Percentiles rank a stretch among this genome's conserved stretches.
Evolutionary conservation across 1,140 invertebrate genomes (phyloP).

Genomic region (Eciton burchellii): DNA sequence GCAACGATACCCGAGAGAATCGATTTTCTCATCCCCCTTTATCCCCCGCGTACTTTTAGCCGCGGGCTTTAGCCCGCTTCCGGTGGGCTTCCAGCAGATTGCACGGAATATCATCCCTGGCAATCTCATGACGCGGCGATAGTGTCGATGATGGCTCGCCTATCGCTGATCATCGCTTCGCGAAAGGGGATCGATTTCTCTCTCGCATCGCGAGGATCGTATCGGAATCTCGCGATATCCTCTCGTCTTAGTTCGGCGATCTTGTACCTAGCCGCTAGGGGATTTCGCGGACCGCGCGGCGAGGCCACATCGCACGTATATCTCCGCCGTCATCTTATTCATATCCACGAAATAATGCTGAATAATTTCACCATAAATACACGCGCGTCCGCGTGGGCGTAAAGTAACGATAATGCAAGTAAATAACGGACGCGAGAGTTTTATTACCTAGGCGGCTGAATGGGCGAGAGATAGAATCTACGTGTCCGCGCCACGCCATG

Average conservation of each 20-base stretch:
- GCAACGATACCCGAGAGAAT: slow-evolving; percentile 30
- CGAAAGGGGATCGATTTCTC: slow-evolving; percentile 17
- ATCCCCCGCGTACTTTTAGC: slow-evolving; percentile 27
- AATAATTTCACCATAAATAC: slow-evolving; percentile 84
- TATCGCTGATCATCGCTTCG: background rate
- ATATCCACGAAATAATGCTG: slow-evolving; percentile 83
- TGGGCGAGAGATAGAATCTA: slow-evolving; percentile 83
- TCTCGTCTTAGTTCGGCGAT: background rate
- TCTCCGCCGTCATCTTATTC: slow-evolving; percentile 77
- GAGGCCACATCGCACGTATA: slow-evolving; percentile 58
- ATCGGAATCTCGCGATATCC: slow-evolving; percentile 7
- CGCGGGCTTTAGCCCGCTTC: slow-evolving; percentile 33
- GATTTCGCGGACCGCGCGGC: slow-evolving; percentile 50
- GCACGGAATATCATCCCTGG: slow-evolving; percentile 24
- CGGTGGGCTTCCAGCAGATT: slow-evolving; percentile 46
- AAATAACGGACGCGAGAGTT: slow-evolving; percentile 84
- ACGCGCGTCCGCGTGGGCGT: slow-evolving; percentile 80
- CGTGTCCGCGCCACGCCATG: slow-evolving; percentile 70
- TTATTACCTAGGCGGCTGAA: slow-evolving; percentile 83
- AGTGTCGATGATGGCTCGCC: slow-evolving; percentile 40
- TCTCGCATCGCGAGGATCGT: background rate
- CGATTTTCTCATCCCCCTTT: slow-evolving; percentile 37
- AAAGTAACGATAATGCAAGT: slow-evolving; percentile 85
- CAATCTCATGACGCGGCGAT: slow-evolving; percentile 35
- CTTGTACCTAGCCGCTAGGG: background rate